Conservation (phyloP, 2,797 vertebrate species). For the Propithecus deckenii region DNA sequence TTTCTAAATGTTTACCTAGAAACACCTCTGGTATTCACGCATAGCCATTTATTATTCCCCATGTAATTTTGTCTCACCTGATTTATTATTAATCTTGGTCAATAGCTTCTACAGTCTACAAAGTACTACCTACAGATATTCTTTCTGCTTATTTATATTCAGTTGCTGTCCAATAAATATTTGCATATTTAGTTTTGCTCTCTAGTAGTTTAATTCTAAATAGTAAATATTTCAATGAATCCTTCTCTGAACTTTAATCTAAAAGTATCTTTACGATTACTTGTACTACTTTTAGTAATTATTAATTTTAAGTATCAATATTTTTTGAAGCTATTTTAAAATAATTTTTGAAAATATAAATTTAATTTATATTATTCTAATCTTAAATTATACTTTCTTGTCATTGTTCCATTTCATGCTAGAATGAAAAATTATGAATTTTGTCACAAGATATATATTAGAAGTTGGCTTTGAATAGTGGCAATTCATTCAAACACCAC, state of each 20-base stretch:
- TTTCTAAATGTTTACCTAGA: neutral
- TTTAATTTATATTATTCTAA: neutral
- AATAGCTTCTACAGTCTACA: neutral
- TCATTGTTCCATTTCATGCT: neutral
- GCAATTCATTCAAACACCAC: neutral
- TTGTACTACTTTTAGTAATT: neutral
- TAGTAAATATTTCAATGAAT: neutral
- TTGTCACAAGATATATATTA: neutral
- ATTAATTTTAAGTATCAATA: neutral
- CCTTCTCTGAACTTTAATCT: neutral
- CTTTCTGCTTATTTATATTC: neutral
- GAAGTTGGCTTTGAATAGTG: neutral
- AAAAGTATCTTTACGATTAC: neutral
- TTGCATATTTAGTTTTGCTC: neutral
- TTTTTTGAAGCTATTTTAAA: neutral
- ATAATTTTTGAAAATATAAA: neutral
- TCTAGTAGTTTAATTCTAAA: neutral
- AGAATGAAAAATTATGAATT: neutral
- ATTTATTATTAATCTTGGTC: neutral
- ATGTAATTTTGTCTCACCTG: neutral
- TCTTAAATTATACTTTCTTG: neutral
- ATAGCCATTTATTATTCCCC: neutral
- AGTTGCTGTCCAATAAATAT: neutral
- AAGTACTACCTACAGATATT: neutral
- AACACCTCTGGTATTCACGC: neutral